These are phyloP conservation scores for Semotilus atromaculatus DNA, from an alignment of 2,797 vertebrate species.

Conservation along the genomic window DNA sequence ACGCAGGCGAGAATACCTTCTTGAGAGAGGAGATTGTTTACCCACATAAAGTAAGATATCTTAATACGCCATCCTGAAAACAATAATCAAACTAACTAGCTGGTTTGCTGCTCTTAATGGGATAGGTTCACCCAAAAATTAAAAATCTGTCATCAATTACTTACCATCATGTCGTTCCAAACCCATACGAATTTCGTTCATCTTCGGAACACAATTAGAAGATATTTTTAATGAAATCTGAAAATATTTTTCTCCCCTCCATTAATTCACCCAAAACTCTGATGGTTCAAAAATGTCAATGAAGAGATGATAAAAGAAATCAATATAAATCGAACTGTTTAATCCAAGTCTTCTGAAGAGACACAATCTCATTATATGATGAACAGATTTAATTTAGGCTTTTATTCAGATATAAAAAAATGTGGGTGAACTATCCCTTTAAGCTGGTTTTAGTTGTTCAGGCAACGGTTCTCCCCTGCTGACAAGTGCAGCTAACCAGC, in stretches of 20 bases:
- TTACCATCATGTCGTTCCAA: neutral
- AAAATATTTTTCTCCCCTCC: neutral
- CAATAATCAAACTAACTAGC: neutral
- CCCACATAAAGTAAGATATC: constrained; percentile 88
- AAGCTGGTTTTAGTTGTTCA: neutral
- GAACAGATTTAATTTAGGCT: neutral
- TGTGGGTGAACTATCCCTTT: neutral
- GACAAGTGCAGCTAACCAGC: neutral
- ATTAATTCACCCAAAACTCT: neutral
- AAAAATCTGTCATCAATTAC: neutral
- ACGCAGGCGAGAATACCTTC: constrained; percentile 97
- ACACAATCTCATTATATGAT: neutral
- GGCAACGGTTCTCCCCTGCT: neutral
- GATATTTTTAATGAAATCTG: neutral
- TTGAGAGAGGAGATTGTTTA: constrained; percentile 98
- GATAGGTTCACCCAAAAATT: neutral
- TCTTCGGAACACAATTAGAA: neutral
- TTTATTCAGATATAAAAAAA: neutral
- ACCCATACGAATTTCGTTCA: neutral
- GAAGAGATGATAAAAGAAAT: neutral
- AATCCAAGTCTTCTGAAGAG: neutral
- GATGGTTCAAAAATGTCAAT: neutral
- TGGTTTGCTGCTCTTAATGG: neutral
- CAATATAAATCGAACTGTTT: neutral
- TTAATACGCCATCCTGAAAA: neutral